These are phyloP conservation scores for Hafferia zeledoni DNA, from an alignment of 2,797 vertebrate genomes.

Conservation along the genomic window DNA sequence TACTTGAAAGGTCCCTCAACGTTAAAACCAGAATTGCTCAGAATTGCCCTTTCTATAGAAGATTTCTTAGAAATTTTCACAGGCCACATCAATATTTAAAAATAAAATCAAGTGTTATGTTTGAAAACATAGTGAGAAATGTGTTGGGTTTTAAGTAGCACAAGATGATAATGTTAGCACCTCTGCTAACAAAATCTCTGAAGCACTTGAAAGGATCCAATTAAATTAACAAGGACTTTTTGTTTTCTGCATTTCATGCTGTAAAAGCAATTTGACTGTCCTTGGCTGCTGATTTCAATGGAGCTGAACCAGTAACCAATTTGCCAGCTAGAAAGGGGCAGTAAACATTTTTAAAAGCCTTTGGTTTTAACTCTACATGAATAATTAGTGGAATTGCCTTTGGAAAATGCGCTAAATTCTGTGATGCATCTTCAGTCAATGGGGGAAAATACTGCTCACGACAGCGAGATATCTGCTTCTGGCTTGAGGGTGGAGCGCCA, in stretches of 20 bases:
- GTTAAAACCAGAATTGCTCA: slow-evolving; percentile 53
- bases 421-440: background rate
- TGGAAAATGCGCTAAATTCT: background rate
- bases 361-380: background rate
- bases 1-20: slow-evolving; percentile 52
- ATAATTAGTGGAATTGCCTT: background rate
- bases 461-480: background rate
- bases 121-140: slow-evolving; percentile 53
- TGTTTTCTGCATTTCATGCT: slow-evolving; percentile 48
- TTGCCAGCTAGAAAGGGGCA: background rate
- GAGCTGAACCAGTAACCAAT: background rate
- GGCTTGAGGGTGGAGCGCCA: background rate
- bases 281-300: slow-evolving; percentile 3
- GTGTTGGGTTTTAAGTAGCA: slow-evolving; percentile 37
- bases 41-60: slow-evolving; percentile 47
- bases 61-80: slow-evolving; percentile 63
- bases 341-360: background rate
- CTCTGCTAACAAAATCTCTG: slow-evolving; percentile 63
- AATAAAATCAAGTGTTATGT: slow-evolving; percentile 52
- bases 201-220: slow-evolving; percentile 44
- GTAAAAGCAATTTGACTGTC: slow-evolving; percentile 18
- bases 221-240: slow-evolving; percentile 52
- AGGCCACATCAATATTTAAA: slow-evolving; percentile 49
- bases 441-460: background rate
- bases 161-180: slow-evolving; percentile 40